phyloP scores from a whole-genome alignment of 2,113 vertebrate genomes.

The Chinchilla lanigera region DNA sequence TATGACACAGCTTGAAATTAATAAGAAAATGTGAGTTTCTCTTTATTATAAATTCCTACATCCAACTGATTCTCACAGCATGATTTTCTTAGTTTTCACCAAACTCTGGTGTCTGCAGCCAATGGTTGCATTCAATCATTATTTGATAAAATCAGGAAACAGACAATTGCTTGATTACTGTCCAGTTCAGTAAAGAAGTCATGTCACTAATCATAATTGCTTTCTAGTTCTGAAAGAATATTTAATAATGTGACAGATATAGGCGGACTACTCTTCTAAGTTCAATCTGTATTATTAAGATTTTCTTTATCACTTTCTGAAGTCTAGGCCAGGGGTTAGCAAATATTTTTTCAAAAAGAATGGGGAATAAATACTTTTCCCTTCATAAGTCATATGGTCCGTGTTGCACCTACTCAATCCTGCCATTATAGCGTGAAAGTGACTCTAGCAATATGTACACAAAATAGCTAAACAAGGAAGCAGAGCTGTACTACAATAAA shows the following conservation, averaged over 20 bases:
- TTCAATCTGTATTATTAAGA: not conserved
- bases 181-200: not conserved
- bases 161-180: not conserved
- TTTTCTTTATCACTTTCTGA: not conserved
- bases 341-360: not conserved
- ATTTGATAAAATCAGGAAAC: not conserved
- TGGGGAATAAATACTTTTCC: not conserved
- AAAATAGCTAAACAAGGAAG: not conserved
- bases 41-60: not conserved
- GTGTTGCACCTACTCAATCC: not conserved
- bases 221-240: not conserved
- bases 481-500: not conserved
- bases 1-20: not conserved
- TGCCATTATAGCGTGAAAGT: not conserved
- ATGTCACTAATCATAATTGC: not conserved
- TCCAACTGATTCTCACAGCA: not conserved
- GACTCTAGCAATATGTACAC: not conserved
- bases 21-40: not conserved
- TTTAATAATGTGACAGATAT: not conserved
- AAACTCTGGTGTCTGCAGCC: not conserved
- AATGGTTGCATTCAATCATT: not conserved
- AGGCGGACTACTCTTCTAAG: not conserved
- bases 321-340: not conserved
- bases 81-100: not conserved
- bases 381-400: not conserved